Conservation (phyloP, 1,140 invertebrate genomes). For the Caenorhabditis brenneri region DNA sequence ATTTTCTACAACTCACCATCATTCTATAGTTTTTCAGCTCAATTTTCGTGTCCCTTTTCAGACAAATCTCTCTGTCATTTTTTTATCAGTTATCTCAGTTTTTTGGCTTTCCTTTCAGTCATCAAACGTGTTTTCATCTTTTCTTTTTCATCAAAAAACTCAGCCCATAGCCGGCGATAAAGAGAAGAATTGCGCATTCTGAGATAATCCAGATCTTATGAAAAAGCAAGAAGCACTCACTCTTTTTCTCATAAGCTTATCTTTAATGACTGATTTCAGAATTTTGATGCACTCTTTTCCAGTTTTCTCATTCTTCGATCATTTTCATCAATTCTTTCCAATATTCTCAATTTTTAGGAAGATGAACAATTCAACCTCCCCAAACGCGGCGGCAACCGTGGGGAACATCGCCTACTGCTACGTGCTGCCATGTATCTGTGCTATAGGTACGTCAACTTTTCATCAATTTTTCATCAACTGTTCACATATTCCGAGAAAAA, state of each 20-base stretch:
- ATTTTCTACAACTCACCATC: background rate
- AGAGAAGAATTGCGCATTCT: background rate
- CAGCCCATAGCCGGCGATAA: background rate
- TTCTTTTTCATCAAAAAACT: background rate
- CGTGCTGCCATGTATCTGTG: conserved; percentile 67
- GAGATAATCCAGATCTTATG: conserved; percentile 21
- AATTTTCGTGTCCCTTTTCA: too few relatives aligned
- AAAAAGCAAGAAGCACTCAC: background rate
- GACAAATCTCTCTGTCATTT: background rate
- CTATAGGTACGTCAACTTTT: conserved; percentile 51
- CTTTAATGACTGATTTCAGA: conserved; percentile 7
- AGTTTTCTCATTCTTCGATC: too few relatives aligned
- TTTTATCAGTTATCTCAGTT: background rate
- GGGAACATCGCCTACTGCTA: conserved; percentile 68
- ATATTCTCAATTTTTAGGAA: background rate
- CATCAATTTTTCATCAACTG: background rate
- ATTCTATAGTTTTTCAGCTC: background rate
- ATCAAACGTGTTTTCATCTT: background rate
- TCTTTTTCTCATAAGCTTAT: background rate
- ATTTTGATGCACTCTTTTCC: background rate
- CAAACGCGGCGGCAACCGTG: conserved; percentile 37
- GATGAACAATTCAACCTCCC: conserved; percentile 35
- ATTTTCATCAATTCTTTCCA: background rate
- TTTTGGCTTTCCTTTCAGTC: background rate
- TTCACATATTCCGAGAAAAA: too few relatives aligned